Percentiles rank a stretch among this genome's conserved stretches.
Evolutionary conservation across 2,797 vertebrate genomes (phyloP).

Genomic region (Pseudopleuronectes americanus): DNA sequence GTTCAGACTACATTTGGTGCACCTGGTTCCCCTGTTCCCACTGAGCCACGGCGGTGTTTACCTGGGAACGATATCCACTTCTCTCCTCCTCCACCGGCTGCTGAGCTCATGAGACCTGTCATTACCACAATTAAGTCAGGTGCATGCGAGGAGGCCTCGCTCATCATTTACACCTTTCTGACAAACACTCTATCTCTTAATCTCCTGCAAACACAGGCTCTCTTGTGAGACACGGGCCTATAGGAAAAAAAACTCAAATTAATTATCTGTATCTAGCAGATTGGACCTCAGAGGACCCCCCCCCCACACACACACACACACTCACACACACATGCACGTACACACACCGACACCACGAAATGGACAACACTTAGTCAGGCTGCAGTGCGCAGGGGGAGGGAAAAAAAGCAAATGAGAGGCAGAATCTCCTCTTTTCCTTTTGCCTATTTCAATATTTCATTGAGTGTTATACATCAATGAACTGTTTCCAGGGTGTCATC

Average conservation of each 20-base stretch:
- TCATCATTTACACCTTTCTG: conserved; percentile 94
- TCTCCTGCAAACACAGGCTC: conserved; percentile 92
- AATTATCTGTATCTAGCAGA: conserved; percentile 94
- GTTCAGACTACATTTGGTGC: neutral
- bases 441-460: conserved; percentile 76
- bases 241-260: conserved; percentile 90
- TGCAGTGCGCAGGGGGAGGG: conserved; percentile 75
- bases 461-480: conserved; percentile 77
- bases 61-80: conserved; percentile 56
- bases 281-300: conserved; percentile 86
- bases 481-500: conserved; percentile 70
- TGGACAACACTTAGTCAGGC: conserved; percentile 82
- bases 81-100: conserved; percentile 78
- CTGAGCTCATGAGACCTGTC: conserved; percentile 88
- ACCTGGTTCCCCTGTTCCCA: neutral
- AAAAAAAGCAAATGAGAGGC: conserved; percentile 47
- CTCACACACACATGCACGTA: neutral
- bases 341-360: conserved; percentile 30
- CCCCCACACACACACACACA: too few relatives aligned
- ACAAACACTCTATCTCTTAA: conserved; percentile 91
- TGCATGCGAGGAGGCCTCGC: conserved; percentile 88
- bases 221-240: conserved; percentile 86
- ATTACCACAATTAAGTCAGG: conserved; percentile 93
- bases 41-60: conserved; percentile 15
- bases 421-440: conserved; percentile 38